phyloP scores from a whole-genome alignment of 1,140 invertebrate genomes.

The Hyphantria cunea region DNA sequence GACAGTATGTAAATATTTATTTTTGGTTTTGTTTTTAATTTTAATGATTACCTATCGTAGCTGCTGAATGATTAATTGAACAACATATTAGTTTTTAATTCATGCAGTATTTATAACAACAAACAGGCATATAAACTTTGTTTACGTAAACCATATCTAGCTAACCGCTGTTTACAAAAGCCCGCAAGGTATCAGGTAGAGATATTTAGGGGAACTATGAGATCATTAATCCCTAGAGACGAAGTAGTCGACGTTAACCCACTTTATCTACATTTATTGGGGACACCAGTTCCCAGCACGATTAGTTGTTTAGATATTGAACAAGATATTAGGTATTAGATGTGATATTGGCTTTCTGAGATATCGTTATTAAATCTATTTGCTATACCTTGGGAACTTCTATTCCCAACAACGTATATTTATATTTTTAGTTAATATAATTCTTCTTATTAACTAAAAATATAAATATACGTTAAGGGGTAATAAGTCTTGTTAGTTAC shows the following conservation, averaged over 20 bases:
- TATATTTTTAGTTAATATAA: no score
- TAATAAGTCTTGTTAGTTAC: no score
- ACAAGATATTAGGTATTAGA: constrained; percentile 10
- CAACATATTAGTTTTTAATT: constrained; percentile 1
- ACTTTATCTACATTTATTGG: constrained; percentile 60
- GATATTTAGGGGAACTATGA: constrained; percentile 46
- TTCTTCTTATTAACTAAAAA: no score
- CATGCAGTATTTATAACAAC: constrained; percentile 16
- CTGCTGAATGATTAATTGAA: no score
- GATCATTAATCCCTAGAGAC: constrained; percentile 57
- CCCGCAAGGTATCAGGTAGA: constrained; percentile 35
- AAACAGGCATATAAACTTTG: constrained; percentile 21
- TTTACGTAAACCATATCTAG: constrained; percentile 25
- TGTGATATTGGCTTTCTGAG: constrained; percentile 3
- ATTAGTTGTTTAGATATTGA: constrained; percentile 39
- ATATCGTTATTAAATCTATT: no score
- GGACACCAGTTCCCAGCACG: constrained; percentile 45
- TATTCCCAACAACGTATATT: no score
- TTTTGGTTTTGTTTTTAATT: no score
- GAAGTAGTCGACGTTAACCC: constrained; percentile 53
- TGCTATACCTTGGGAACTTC: no score
- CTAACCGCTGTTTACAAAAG: constrained; percentile 24
- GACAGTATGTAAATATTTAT: no score
- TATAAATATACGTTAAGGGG: no score
- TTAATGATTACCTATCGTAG: no score